Evolutionary conservation across 2,888 invertebrate species (phyloP), one percentile per base, ranked within the genome.

Genomic region (Rhagonycha lutea): DNA sequence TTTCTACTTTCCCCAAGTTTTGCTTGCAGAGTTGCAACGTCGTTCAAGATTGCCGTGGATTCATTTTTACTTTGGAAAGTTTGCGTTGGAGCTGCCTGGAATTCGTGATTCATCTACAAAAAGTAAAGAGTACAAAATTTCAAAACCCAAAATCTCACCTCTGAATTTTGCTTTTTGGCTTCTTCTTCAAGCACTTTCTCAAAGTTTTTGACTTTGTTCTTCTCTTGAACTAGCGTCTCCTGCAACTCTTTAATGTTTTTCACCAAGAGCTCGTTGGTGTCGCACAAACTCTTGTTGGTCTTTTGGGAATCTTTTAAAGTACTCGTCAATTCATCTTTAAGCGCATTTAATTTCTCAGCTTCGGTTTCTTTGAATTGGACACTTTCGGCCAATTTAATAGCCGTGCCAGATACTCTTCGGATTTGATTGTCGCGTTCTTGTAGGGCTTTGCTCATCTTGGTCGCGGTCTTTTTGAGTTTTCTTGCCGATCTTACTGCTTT

Each of bases 321-420:
- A 75, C 14, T 78, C 47, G 0, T 70, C 29, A 12, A 80, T 61
- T 65, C 78, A 75, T 24, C 76, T 72, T 10, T 78, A 74, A 2
- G 69, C 76, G 68, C 65, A n/a, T 68, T 47, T 47, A 80, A 61
- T 29, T 69, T 74, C 23, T 61, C 74, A 14, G 75, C 76, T 73
- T 79, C 79, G 1, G 61, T 28, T 10, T 80, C 80, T 28, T 72
- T 78, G n/a, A 76, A 77, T 47, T 75, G 14, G 9, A 80, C 70
- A 14, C 63, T 72, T 23, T 76, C 75, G 4, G 76, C 73, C 60
- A 80, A 47, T 69, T 62, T 79, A n/a, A 74, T 67, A 3, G 76
- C 47, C 4, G 79, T 77, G 9, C 29, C 72, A 9, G 78, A 77
- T 26, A 81, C 62, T 47, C 61, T 26, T 77, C 70, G 74, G 23